Conservation (phyloP, 2,113 vertebrate species). For the Toxotes chatareus region DNA sequence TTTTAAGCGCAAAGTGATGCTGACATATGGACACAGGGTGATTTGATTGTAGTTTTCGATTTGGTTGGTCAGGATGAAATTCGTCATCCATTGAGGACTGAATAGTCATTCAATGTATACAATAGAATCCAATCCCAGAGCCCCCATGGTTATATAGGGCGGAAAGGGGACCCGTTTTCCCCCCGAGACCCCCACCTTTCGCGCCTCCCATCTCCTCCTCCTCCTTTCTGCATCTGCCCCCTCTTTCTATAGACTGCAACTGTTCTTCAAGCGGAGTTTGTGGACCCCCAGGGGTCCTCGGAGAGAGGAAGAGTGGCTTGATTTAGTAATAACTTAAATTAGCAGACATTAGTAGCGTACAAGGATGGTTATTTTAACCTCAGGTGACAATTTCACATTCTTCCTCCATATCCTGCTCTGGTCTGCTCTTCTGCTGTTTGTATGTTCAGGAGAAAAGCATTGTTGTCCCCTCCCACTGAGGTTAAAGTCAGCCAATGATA, state of each 20-base stretch:
- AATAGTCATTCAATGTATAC: constrained; percentile 71
- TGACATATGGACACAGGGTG: constrained; percentile 22
- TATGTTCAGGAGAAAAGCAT: neutral
- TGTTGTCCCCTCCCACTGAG: constrained; percentile 15
- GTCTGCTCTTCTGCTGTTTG: neutral
- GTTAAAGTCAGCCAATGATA: constrained; percentile 1
- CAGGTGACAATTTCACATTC: constrained; percentile 8
- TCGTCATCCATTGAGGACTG: constrained; percentile 68
- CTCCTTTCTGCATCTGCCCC: constrained; percentile 41
- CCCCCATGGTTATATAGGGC: constrained; percentile 66
- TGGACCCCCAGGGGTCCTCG: constrained; percentile 60
- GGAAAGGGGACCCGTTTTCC: constrained; percentile 12
- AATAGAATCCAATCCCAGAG: constrained; percentile 75
- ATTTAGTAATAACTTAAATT: constrained; percentile 38
- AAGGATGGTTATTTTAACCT: constrained; percentile 31
- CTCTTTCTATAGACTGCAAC: constrained; percentile 47
- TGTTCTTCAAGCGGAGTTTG: constrained; percentile 54
- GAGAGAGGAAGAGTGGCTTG: constrained; percentile 43
- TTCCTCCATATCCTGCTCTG: neutral
- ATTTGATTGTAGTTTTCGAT: constrained; percentile 44
- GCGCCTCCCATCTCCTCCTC: constrained; percentile 31
- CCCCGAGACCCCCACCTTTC: constrained; percentile 29
- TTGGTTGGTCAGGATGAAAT: constrained; percentile 36
- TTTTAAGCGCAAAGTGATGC: constrained; percentile 52
- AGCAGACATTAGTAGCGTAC: neutral